These are phyloP conservation scores for Silvanus unidentatus DNA, from an alignment of 2,888 invertebrate species.

Conservation along the genomic window DNA sequence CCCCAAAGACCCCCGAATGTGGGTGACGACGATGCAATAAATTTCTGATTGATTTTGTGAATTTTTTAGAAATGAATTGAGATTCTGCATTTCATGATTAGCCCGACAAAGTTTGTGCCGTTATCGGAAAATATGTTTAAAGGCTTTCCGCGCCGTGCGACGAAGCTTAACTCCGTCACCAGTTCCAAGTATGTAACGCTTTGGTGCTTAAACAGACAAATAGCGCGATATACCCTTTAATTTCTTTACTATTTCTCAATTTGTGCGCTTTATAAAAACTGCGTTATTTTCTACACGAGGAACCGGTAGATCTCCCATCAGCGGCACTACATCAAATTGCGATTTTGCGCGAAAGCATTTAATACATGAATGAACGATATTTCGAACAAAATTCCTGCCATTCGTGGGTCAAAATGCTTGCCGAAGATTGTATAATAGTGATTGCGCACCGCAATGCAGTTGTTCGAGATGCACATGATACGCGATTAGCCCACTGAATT, in stretches of 20 bases:
- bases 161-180: conserved; percentile 14
- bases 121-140: conserved; percentile 16
- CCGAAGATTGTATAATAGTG: not conserved
- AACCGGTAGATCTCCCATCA: conserved; percentile 10
- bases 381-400: not conserved
- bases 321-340: conserved; percentile 1
- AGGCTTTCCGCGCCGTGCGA: conserved; percentile 14
- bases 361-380: conserved; percentile 4
- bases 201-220: conserved; percentile 10
- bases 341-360: conserved; percentile 4
- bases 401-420: conserved; percentile 5
- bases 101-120: conserved; percentile 13
- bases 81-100: not conserved
- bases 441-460: conserved; percentile 6
- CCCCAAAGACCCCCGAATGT: conserved; percentile 7
- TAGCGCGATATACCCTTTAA: conserved; percentile 10
- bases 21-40: conserved; percentile 7
- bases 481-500: not conserved
- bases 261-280: conserved; percentile 6
- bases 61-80: not conserved
- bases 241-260: not conserved
- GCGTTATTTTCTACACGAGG: not conserved
- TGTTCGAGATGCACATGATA: not conserved
- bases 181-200: conserved; percentile 12
- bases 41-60: conserved; percentile 4